phyloP scores from a whole-genome alignment of 2,888 invertebrate genomes.

The Ennomos fuscantarius region DNA sequence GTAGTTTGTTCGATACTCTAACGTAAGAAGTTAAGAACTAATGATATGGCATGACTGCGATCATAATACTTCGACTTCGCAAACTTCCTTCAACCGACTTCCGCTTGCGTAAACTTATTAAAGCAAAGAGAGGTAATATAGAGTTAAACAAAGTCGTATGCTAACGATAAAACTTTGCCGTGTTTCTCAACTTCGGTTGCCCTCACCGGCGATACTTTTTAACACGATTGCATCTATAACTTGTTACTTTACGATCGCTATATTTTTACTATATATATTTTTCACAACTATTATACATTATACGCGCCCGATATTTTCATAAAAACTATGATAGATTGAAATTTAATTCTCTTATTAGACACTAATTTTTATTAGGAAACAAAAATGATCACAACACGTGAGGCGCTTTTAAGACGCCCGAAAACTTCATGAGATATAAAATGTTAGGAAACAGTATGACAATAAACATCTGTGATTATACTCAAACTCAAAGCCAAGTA shows the following conservation, averaged over 20 bases:
- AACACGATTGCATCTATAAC: slow-evolving; percentile 50
- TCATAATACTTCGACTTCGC: slow-evolving; percentile 61
- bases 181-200: slow-evolving; percentile 33
- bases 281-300: slow-evolving; percentile 46
- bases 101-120: slow-evolving; percentile 22
- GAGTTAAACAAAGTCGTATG: slow-evolving; percentile 44
- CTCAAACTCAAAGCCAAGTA: slow-evolving; percentile 49
- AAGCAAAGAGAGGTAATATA: slow-evolving; percentile 28
- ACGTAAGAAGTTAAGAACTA: slow-evolving; percentile 62
- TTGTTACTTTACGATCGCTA: slow-evolving; percentile 38
- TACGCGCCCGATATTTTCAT: slow-evolving; percentile 56
- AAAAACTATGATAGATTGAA: slow-evolving; percentile 48
- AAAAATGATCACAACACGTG: slow-evolving; percentile 47
- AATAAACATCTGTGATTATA: slow-evolving; percentile 37
- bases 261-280: slow-evolving; percentile 26
- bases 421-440: slow-evolving; percentile 27
- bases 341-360: slow-evolving; percentile 37
- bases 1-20: slow-evolving; percentile 57
- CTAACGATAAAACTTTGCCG: slow-evolving; percentile 50
- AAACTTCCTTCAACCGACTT: slow-evolving; percentile 29
- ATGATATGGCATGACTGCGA: slow-evolving; percentile 71
- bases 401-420: slow-evolving; percentile 19
- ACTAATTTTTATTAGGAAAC: slow-evolving; percentile 48
- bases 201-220: slow-evolving; percentile 38
- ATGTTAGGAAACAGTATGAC: slow-evolving; percentile 23